Percentiles rank a stretch among this genome's conserved stretches.
These are phyloP conservation scores for Pheosia gnoma DNA, from an alignment of 2,888 invertebrate genomes.

Conservation along the genomic window DNA sequence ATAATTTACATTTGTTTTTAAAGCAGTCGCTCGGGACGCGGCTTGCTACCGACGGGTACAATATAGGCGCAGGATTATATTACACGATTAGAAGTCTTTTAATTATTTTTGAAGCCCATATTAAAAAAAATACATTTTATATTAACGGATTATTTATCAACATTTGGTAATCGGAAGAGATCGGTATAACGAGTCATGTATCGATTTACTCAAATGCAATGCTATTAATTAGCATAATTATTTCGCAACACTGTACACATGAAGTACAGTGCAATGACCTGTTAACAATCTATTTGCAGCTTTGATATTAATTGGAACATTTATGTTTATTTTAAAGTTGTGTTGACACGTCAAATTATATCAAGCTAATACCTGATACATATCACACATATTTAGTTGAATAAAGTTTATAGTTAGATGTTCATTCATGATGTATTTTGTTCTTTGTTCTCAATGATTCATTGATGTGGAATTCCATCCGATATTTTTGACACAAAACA, in stretches of 20 bases:
- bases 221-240: conserved; percentile 3
- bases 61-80: too few relatives aligned
- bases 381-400: neutral
- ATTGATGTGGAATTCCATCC: conserved; percentile 15
- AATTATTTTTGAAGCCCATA: too few relatives aligned
- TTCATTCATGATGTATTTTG: conserved; percentile 23
- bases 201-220: neutral
- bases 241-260: conserved; percentile 14
- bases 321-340: conserved; percentile 22
- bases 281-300: conserved; percentile 41
- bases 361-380: neutral
- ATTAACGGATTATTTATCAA: too few relatives aligned
- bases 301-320: conserved; percentile 47
- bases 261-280: conserved; percentile 41
- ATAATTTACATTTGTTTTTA: too few relatives aligned
- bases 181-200: neutral
- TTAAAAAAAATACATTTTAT: too few relatives aligned
- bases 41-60: too few relatives aligned
- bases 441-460: conserved; percentile 21
- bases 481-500: neutral
- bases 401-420: conserved; percentile 9
- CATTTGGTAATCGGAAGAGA: too few relatives aligned
- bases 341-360: conserved; percentile 12
- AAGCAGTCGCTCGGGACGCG: too few relatives aligned
- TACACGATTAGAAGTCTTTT: too few relatives aligned